phyloP scores from a whole-genome alignment of 2,888 invertebrate genomes.

The Coelinius sp. region DNA sequence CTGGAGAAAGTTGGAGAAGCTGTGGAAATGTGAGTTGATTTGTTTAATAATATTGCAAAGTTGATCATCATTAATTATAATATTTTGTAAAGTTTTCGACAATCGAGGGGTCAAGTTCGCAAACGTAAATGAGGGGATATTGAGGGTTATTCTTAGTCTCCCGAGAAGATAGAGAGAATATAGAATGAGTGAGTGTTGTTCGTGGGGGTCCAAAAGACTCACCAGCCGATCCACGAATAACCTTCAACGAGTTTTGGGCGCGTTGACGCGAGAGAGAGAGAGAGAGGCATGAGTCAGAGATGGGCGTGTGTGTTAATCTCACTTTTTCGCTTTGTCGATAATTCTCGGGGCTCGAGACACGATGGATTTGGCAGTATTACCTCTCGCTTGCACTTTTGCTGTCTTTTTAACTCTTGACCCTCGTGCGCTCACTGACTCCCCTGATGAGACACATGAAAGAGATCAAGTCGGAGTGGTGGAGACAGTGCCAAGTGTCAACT shows the following conservation, averaged over 20 bases:
- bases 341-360: neutral
- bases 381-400: neutral
- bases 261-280: conserved; percentile 33
- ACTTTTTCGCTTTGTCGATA: conserved; percentile 3
- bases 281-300: conserved; percentile 32
- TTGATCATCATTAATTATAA: neutral
- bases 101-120: conserved; percentile 22
- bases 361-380: neutral
- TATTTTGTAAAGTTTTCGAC: neutral
- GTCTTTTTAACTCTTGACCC: conserved; percentile 13
- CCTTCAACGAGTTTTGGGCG: conserved; percentile 33
- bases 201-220: conserved; percentile 36
- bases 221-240: conserved; percentile 30
- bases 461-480: conserved; percentile 15
- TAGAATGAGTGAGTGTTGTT: conserved; percentile 23
- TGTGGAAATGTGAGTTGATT: neutral
- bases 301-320: neutral
- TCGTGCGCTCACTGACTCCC: neutral
- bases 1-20: neutral
- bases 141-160: conserved; percentile 15
- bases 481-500: conserved; percentile 50
- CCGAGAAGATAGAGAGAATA: conserved; percentile 27
- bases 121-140: conserved; percentile 14
- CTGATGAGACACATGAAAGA: conserved; percentile 21
- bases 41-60: neutral